Percentiles rank a stretch among this genome's conserved stretches.
Conservation (phyloP, 1,140 invertebrate species). For the Lucilia cuprina region DNA sequence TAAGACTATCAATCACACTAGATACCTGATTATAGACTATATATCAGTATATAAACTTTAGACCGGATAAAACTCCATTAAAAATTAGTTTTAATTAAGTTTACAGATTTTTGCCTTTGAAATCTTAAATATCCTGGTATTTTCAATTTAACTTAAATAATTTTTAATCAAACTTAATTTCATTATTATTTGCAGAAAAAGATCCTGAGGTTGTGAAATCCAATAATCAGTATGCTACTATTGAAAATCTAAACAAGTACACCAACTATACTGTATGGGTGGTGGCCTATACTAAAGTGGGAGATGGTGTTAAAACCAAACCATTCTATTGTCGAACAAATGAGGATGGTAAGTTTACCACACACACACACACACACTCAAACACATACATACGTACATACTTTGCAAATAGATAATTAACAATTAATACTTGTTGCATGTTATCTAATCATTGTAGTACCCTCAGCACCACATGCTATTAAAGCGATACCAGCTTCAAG, state of each 20-base stretch:
- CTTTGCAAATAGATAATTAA: constrained; percentile 34
- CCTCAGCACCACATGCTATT: constrained; percentile 84
- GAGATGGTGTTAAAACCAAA: constrained; percentile 83
- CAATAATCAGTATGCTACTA: constrained; percentile 62
- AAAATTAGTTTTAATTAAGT: not conserved
- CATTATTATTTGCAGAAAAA: constrained; percentile 47
- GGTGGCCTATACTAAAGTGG: constrained; percentile 85
- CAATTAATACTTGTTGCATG: not conserved
- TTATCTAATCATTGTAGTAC: constrained; percentile 67
- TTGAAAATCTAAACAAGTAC: constrained; percentile 70
- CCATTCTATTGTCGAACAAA: constrained; percentile 88
- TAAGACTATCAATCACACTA: too few species aligned
- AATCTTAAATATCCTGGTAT: not conserved
- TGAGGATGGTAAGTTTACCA: constrained; percentile 78
- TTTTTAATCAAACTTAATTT: not conserved
- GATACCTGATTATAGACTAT: too few species aligned
- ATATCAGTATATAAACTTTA: too few species aligned
- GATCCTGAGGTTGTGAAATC: constrained; percentile 62
- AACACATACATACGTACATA: not conserved
- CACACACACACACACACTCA: constrained; percentile 2
- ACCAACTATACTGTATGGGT: constrained; percentile 95
- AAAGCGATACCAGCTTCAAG: constrained; percentile 85
- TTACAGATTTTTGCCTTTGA: too few species aligned
- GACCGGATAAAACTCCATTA: not conserved
- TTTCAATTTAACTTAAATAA: not conserved